Evolutionary conservation across 1,140 invertebrate species (phyloP).

Genomic region (Brachionus sp.): DNA sequence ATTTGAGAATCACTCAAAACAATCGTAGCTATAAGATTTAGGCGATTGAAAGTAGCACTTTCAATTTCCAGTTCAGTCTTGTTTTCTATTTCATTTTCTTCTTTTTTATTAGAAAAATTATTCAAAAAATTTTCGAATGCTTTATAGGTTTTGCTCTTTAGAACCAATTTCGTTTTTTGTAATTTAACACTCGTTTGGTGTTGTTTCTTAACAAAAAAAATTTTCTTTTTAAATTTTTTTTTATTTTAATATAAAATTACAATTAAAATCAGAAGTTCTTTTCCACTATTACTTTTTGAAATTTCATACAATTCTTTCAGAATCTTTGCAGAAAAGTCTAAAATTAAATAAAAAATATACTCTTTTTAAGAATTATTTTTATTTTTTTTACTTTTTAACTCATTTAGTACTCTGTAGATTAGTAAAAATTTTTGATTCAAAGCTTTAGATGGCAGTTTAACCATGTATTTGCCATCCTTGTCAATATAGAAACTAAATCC

Average conservation of each 20-base stretch:
- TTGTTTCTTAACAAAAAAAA: slow-evolving; percentile 7
- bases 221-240: neutral
- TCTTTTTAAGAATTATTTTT: too few relatives aligned
- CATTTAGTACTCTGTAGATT: neutral
- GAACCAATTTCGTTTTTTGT: neutral
- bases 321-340: neutral
- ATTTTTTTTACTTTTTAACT: slow-evolving; percentile 10
- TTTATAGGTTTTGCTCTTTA: neutral
- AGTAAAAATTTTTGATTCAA: neutral
- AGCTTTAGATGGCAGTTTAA: neutral
- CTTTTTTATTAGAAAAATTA: neutral
- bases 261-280: neutral
- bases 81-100: neutral
- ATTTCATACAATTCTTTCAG: neutral
- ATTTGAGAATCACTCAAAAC: neutral
- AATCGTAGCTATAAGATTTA: neutral
- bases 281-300: neutral
- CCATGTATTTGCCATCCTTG: slow-evolving; percentile 34
- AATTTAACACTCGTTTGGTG: slow-evolving; percentile 5
- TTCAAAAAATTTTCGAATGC: neutral
- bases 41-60: neutral
- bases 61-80: slow-evolving; percentile 26
- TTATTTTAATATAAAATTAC: neutral
- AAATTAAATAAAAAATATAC: too few relatives aligned
- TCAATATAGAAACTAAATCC: slow-evolving; percentile 28